These are phyloP conservation scores for Scaptomyza parva DNA, from an alignment of 2,888 invertebrate genomes.

Conservation along the genomic window DNA sequence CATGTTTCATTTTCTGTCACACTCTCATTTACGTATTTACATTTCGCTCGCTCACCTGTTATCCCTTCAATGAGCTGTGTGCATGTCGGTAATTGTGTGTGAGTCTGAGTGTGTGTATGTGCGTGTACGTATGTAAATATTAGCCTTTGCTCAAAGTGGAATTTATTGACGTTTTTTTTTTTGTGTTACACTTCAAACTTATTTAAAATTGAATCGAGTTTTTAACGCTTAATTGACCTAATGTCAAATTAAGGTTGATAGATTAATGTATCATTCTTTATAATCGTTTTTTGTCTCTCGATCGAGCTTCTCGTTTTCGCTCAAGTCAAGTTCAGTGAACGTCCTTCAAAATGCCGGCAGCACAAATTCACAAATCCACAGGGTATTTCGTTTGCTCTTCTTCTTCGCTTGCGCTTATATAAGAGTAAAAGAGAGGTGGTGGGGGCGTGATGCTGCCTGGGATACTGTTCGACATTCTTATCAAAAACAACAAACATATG, in stretches of 20 bases:
- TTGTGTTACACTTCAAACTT: not conserved
- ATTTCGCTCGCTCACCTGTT: conserved; percentile 41
- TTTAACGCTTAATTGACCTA: not conserved
- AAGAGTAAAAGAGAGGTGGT: conserved; percentile 27
- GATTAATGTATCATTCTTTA: not conserved
- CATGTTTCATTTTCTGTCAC: conserved; percentile 8
- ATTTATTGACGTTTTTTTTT: not conserved
- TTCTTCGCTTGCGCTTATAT: conserved; percentile 42
- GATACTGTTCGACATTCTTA: conserved; percentile 35
- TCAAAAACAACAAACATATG: conserved; percentile 40
- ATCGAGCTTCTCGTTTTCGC: not conserved
- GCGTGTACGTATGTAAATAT: not conserved
- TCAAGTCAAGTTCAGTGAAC: conserved; percentile 68
- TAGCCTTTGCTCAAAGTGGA: not conserved
- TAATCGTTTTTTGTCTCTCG: conserved; percentile 3
- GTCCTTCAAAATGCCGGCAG: conserved; percentile 67
- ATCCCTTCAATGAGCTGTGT: conserved; percentile 3
- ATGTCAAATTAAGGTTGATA: not conserved
- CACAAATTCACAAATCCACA: conserved; percentile 7
- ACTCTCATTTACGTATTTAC: conserved; percentile 17
- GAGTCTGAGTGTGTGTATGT: not conserved
- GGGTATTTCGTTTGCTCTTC: conserved; percentile 14
- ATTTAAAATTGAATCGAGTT: conserved; percentile 4
- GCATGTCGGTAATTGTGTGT: not conserved
- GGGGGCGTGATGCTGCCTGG: not conserved